These are phyloP conservation scores for Pempheris klunzingeri DNA, from an alignment of 2,797 vertebrate species.

Conservation along the genomic window DNA sequence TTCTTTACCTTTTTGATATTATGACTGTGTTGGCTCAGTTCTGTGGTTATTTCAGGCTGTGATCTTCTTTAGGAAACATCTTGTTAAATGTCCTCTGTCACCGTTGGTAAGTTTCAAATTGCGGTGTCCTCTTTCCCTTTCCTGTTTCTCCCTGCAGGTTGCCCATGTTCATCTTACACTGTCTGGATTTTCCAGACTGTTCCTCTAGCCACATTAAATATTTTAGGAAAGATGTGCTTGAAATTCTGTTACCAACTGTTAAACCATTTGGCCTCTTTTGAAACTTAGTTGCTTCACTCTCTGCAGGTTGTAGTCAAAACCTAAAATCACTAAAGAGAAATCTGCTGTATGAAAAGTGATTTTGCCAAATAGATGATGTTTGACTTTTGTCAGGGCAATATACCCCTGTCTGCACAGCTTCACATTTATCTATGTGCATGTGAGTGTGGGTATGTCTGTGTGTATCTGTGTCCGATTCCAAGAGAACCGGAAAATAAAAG, in stretches of 20 bases:
- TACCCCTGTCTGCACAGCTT: slow-evolving; percentile 68
- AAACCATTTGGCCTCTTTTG: slow-evolving; percentile 50
- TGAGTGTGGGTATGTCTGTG: slow-evolving; percentile 55
- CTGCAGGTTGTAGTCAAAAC: slow-evolving; percentile 71
- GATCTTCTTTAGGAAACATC: slow-evolving; percentile 16
- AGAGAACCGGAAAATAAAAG: slow-evolving; percentile 83
- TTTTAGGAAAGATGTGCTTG: slow-evolving; percentile 53
- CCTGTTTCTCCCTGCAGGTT: slow-evolving; percentile 42
- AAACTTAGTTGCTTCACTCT: slow-evolving; percentile 47
- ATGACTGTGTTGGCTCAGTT: neutral
- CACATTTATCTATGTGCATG: slow-evolving; percentile 65
- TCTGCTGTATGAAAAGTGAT: slow-evolving; percentile 66
- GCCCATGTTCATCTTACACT: slow-evolving; percentile 40
- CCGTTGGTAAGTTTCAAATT: slow-evolving; percentile 9
- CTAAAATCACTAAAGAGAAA: slow-evolving; percentile 57
- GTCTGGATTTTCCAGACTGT: slow-evolving; percentile 43
- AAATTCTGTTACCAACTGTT: slow-evolving; percentile 60
- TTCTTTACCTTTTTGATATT: neutral
- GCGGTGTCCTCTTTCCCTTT: neutral
- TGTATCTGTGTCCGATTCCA: slow-evolving; percentile 78
- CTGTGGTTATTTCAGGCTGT: slow-evolving; percentile 18
- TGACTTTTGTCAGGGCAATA: slow-evolving; percentile 72
- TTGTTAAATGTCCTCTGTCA: slow-evolving; percentile 27
- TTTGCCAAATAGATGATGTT: slow-evolving; percentile 72
- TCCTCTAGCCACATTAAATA: slow-evolving; percentile 58